phyloP scores from a whole-genome alignment of 1,140 invertebrate species.

The Copidosoma floridanum region DNA sequence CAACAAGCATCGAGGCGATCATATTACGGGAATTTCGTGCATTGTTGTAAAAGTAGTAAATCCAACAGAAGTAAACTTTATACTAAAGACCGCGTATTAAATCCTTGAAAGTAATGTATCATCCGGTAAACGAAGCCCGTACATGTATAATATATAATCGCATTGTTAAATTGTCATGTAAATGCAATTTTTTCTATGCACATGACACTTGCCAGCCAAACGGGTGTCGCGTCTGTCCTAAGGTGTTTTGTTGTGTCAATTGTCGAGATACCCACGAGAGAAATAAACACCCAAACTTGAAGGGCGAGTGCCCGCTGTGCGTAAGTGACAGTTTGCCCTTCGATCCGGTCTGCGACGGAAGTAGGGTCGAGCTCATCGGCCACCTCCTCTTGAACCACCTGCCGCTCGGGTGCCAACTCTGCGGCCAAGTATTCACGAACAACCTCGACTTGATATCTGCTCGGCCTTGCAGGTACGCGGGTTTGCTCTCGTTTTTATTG shows the following conservation, averaged over 20 bases:
- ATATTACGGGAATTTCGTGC: no score
- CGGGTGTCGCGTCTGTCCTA: conserved; percentile 26
- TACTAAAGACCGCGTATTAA: no score
- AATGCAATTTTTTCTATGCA: no score
- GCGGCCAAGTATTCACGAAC: conserved; percentile 27
- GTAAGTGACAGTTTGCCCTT: conserved; percentile 1
- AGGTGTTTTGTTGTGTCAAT: conserved; percentile 36
- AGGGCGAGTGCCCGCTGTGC: conserved; percentile 34
- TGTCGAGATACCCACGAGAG: conserved; percentile 36
- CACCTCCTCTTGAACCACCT: conserved; percentile 37
- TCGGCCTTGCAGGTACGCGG: conserved; percentile 7
- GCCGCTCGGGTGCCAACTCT: conserved; percentile 37
- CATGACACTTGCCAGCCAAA: no score
- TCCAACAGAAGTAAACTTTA: no score
- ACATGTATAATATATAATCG: no score
- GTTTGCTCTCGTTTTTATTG: no score
- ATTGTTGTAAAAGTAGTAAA: no score
- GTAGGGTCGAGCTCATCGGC: conserved; percentile 19
- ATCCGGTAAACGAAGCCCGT: no score
- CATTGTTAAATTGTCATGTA: no score
- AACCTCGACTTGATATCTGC: conserved; percentile 26
- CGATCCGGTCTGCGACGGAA: neutral
- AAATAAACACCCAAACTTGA: conserved; percentile 35
- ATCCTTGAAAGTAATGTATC: no score
- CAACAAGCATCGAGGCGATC: no score